Base-by-base conservation (phyloP, 1,140 invertebrate species). In the Gonioctena quinquepunctata region DNA sequence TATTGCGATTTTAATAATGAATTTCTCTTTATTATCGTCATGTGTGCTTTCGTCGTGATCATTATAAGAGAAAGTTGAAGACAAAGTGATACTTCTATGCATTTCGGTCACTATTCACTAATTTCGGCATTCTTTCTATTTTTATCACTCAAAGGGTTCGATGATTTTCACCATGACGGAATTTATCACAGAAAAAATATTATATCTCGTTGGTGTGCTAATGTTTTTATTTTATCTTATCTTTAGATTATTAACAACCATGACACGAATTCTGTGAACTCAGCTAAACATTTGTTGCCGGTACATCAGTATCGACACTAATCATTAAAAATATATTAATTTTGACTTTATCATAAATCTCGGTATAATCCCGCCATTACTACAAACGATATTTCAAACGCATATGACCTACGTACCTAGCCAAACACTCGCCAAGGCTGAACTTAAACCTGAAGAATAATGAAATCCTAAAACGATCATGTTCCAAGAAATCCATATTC, bases 51-150 rank as follows among this genome's bases (percentile, higher is more conserved):
- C 27, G n/a, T 66, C 65, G 11, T 69, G 54, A n/a, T 61, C 48
- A 67, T 71, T 74, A 21, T 50, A 22, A 1, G 61, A 28, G 23
- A 63, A 50, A 13, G 61, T 63, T n/a, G 61, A 63, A 7, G 73
- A 74, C 19, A 74, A 60, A 18, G 73, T 74, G 13, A 67, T 27
- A 59, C 70, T 74, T 28, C 70, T 69, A 69, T 71, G 25, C 73
- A 74, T 74, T 54, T 69, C 68, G 28, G 23, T 16, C 21, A 19
- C 7, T 8, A 25, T 1, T 22, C 2, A 59, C 23, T 8, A 22
- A 13, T 54, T 52, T 18, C 3, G 16, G 11, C 33, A 42, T 42
- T n/a, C 11, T 42, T 42, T 42, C 33, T n/a, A 42, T n/a, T 42
- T 42, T 42, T 42, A 13, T 42, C 33, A 3, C 8, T 3, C 1